Evolutionary conservation across 2,113 vertebrate species (phyloP).

Genomic region (Tragelaphus strepsiceros): DNA sequence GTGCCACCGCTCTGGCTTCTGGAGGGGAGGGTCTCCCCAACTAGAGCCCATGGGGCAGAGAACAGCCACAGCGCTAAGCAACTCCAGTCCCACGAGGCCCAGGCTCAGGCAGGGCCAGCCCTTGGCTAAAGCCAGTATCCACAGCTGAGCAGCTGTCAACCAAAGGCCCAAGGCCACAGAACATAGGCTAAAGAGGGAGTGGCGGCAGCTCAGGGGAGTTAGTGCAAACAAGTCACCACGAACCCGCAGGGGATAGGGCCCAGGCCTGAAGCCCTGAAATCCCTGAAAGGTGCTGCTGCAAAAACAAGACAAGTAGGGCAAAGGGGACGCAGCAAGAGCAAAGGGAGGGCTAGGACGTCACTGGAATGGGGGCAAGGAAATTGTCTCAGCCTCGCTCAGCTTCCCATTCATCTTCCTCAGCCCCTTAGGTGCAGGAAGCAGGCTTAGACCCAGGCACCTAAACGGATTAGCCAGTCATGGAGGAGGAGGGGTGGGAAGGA

Average conservation of each 20-base stretch:
- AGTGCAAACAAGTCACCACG: background rate
- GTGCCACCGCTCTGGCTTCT: background rate
- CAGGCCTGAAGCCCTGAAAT: background rate
- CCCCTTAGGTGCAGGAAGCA: background rate
- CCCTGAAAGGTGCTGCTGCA: background rate
- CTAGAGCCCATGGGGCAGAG: background rate
- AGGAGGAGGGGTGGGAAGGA: background rate
- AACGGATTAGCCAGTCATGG: background rate
- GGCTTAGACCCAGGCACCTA: background rate
- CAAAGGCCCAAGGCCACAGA: background rate
- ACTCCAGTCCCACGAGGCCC: background rate
- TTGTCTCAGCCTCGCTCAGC: background rate
- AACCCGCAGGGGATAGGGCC: background rate
- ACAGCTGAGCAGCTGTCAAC: background rate
- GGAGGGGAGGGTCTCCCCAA: background rate
- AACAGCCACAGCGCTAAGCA: background rate
- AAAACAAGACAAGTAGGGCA: background rate
- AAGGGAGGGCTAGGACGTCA: background rate
- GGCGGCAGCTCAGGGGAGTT: background rate
- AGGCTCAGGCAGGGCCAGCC: background rate
- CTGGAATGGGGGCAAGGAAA: background rate
- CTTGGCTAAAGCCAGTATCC: background rate
- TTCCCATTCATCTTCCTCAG: background rate
- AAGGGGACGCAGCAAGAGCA: background rate
- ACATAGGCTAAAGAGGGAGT: background rate